Evolutionary conservation across 2,888 invertebrate genomes (phyloP).

Genomic region (Drosophila tripunctata): DNA sequence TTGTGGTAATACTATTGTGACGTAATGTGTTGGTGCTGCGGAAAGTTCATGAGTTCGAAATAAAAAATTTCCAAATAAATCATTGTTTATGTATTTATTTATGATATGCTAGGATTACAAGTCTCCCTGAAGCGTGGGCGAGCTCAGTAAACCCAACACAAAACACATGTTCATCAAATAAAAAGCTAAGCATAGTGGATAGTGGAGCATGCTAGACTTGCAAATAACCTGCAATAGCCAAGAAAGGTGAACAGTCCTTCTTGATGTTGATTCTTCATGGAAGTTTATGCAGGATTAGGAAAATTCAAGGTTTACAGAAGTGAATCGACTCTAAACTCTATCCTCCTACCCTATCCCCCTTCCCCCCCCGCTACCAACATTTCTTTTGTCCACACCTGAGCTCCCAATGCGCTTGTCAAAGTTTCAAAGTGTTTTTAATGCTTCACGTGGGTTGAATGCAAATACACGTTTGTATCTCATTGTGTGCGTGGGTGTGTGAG

Average conservation of each 20-base stretch:
- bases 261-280: too few relatives aligned
- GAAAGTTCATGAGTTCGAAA: neutral
- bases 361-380: neutral
- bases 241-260: too few relatives aligned
- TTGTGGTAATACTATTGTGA: neutral
- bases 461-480: slow-evolving; percentile 18
- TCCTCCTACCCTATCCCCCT: neutral
- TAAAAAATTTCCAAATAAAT: neutral
- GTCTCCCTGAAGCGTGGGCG: neutral
- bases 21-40: neutral
- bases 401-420: slow-evolving; percentile 11
- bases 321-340: neutral
- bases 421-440: slow-evolving; percentile 47
- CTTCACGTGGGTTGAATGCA: slow-evolving; percentile 30
- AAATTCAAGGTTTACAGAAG: too few relatives aligned
- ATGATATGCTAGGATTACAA: slow-evolving; percentile 7
- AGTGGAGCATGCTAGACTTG: neutral
- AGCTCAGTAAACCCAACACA: neutral
- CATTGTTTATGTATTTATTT: slow-evolving; percentile 14
- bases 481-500: neutral
- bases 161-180: slow-evolving; percentile 7
- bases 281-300: too few relatives aligned
- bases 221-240: neutral
- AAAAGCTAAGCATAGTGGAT: neutral
- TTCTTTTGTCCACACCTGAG: too few relatives aligned